Evolutionary conservation across 2,797 vertebrate genomes (phyloP).

Genomic region (Masticophis lateralis): DNA sequence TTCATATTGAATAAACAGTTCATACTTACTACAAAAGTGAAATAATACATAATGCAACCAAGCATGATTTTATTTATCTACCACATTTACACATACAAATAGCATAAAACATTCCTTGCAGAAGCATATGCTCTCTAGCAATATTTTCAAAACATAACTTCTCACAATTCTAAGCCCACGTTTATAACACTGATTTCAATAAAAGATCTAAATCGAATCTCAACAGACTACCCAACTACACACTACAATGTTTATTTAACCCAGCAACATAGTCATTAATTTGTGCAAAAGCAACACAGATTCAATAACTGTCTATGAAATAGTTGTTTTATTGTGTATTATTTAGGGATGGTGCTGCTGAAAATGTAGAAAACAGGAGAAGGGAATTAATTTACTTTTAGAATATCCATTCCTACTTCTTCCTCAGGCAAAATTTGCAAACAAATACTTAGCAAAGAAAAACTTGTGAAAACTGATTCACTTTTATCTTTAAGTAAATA

Average conservation of each 20-base stretch:
- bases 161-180: neutral
- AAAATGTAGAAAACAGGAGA: too few relatives aligned
- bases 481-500: neutral
- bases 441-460: neutral
- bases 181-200: neutral
- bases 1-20: neutral
- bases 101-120: conserved; percentile 5
- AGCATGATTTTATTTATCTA: conserved; percentile 14
- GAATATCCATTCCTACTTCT: too few relatives aligned
- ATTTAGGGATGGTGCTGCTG: too few relatives aligned
- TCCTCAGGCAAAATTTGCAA: too few relatives aligned
- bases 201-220: neutral
- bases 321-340: too few relatives aligned
- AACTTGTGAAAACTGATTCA: neutral
- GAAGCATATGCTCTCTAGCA: neutral
- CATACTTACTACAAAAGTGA: conserved; percentile 18
- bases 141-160: neutral
- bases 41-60: conserved; percentile 23
- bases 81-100: conserved; percentile 25
- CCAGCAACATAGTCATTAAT: too few relatives aligned
- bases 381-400: too few relatives aligned
- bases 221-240: neutral
- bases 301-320: too few relatives aligned
- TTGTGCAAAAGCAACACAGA: too few relatives aligned
- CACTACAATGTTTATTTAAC: neutral